Base-by-base conservation (phyloP, 2,113 vertebrate species). In the Guaruba guarouba region DNA sequence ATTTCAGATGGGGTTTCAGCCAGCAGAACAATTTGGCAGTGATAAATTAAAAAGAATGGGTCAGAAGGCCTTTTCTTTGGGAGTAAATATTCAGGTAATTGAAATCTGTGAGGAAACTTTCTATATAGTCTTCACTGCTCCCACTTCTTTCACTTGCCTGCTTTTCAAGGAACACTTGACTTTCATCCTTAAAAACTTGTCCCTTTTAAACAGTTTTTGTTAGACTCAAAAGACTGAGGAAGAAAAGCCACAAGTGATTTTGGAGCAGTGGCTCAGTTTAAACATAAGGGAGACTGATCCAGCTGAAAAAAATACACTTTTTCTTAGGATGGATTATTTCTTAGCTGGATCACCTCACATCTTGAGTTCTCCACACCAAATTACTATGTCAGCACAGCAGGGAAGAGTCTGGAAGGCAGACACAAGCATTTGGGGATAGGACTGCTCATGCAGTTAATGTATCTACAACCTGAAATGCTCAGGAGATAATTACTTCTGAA, bases 371-470 rank as follows among this genome's bases (percentile, higher is more conserved):
- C 14, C 33, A 71, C 8, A 48, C 9, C 27, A 39, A 52, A 48
- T 33, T 4, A 41, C 25, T 54, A 6, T 55, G 64, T 74, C 49
- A 78, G 54, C 41, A 69, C n/a, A 64, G 22, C 35, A 71, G 39
- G 29, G 39, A 87, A 18, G 35, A 39, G 24, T 64, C 35, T 76
- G 37, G 35, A 79, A 61, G 76, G 67, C 70, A 75, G 39, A 75
- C 29, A 44, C 27, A 8, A 79, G 24, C 39, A 64, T 69, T 1
- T 79, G 48, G 63, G 49, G 18, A 82, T 39, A 19, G 0, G 0
- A 33, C 35, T 0, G 3, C 24, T 75, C 35, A 16, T 35, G 29
- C 4, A 51, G 28, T 82, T 82, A 73, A 75, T 24, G 6, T 27
- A 52, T 71, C 20, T 69, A 44, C 57, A 71, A 82, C 8, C 17